A percentile compares a stretch with the other conserved stretches of the same genome.
These are phyloP conservation scores for Panulirus ornatus DNA, from an alignment of 1,140 invertebrate genomes.

Conservation along the genomic window DNA sequence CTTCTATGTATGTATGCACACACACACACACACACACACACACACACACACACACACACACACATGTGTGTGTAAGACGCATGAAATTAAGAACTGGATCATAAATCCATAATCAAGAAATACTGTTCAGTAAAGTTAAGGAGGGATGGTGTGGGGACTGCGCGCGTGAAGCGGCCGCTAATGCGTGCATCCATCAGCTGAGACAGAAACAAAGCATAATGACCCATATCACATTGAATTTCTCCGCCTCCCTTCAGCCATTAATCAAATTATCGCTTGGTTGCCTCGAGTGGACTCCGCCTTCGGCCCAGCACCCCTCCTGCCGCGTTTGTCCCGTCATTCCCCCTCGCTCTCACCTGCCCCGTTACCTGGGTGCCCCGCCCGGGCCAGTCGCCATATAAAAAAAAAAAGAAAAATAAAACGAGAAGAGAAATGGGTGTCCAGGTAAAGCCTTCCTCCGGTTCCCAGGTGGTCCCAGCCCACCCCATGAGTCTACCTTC, in stretches of 20 bases:
- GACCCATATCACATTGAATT: conserved; percentile 19
- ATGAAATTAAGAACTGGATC: no score
- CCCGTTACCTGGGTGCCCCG: not conserved
- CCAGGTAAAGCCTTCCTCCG: not conserved
- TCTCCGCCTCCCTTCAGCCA: not conserved
- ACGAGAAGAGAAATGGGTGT: no score
- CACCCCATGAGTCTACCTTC: not conserved
- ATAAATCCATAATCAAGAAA: no score
- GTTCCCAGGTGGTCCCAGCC: not conserved
- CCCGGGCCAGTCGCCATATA: not conserved
- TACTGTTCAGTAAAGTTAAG: no score
- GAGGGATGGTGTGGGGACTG: no score
- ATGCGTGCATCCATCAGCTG: not conserved
- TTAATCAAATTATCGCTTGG: conserved; percentile 8
- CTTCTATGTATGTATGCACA: no score
- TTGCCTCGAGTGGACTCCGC: not conserved
- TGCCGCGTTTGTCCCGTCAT: not conserved
- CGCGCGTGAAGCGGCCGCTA: no score
- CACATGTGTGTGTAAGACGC: no score
- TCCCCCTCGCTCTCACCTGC: not conserved
- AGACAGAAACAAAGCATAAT: conserved; percentile 12
- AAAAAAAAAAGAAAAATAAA: no score
- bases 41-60: no score
- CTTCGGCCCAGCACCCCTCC: no score
- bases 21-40: no score